A percentile compares a stretch with the other conserved stretches of the same genome.
These are phyloP conservation scores for Lepidotrigona ventralis DNA, from an alignment of 1,140 invertebrate genomes.

Conservation along the genomic window DNA sequence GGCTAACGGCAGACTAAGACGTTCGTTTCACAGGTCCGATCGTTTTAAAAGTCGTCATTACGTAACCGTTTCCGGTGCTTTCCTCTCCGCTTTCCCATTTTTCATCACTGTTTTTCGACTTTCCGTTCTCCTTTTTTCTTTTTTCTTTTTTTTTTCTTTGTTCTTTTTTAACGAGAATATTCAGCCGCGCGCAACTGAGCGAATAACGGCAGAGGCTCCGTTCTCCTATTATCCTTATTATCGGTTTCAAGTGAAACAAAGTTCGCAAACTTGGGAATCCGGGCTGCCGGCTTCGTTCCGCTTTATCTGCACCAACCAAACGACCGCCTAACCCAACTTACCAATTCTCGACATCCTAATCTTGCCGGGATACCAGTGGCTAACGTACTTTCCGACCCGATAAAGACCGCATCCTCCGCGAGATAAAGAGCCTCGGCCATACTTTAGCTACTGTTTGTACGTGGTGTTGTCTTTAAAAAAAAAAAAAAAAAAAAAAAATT, in stretches of 20 bases:
- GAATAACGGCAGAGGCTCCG: neutral
- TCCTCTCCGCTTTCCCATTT: neutral
- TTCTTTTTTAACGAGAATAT: constrained; percentile 26
- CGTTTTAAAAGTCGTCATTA: constrained; percentile 38
- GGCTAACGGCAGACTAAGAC: too few relatives aligned
- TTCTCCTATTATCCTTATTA: constrained; percentile 59
- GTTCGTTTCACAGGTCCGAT: too few relatives aligned
- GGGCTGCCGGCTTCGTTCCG: constrained; percentile 49
- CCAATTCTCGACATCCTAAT: constrained; percentile 64
- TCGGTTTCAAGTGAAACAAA: constrained; percentile 58
- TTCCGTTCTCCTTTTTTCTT: neutral
- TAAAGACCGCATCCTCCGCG: constrained; percentile 64
- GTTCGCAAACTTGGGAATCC: constrained; percentile 58
- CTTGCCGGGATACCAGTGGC: constrained; percentile 58
- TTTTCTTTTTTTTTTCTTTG: neutral
- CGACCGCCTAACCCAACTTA: constrained; percentile 59
- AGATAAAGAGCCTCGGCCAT: constrained; percentile 62
- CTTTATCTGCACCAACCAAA: constrained; percentile 62
- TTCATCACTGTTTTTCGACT: neutral
- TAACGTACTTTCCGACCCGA: constrained; percentile 63
- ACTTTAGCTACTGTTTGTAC: constrained; percentile 50
- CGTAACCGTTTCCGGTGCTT: neutral
- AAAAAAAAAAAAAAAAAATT: too few relatives aligned
- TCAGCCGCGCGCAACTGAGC: constrained; percentile 16
- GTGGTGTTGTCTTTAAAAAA: constrained; percentile 16